Base-by-base conservation (phyloP, 92 coral and sea anemone genomes). In the Bergia sp. region DNA sequence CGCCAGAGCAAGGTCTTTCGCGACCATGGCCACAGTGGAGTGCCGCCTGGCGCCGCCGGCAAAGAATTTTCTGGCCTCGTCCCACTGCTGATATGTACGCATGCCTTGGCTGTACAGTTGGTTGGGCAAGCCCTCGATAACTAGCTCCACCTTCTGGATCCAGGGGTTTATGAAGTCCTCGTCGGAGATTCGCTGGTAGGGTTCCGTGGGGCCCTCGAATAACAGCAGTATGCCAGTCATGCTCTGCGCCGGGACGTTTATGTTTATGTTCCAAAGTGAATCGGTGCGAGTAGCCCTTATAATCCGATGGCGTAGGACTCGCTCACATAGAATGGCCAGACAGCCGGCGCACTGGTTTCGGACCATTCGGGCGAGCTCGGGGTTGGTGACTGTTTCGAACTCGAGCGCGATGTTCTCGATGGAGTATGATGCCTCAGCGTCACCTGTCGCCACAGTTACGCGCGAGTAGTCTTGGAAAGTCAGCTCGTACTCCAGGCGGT, bases 361-460 rank as follows among this genome's bases (percentile, higher is more conserved):
- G 23, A 72, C 21, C 76, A 18, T 21, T 36, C 76, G 23, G 37
- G 76, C 76, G 76, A 72, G 76, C 23, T 72, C 76, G 8, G 76
- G 2, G 11, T 18, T 21, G 37, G 76, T 72, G 40, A 72, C 76
- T 36, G 21, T 72, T 20, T 72, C 76, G 76, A 72, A 72, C 76
- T 72, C 76, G 37, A 72, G 76, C n/a, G n/a, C 8, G 76, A 72
- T 72, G 76, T 72, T 72, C 76, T 72, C 76, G 76, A 72, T 72
- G 76, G 76, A 29, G 13, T 61, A 61, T 15, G 67, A 61, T 2
- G 67, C 67, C 67, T 2, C 67, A 61, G 67, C 67, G 67, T 61
- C 67, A 3, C 67, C 67, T 61, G 67, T 61, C 5, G 67, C 67
- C 67, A 2, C 3, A 61, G 1, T 61, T 2, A 61, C 67, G 67